These are phyloP conservation scores for Pachypeltis micranthus DNA, from an alignment of 1,140 invertebrate genomes.

Conservation along the genomic window DNA sequence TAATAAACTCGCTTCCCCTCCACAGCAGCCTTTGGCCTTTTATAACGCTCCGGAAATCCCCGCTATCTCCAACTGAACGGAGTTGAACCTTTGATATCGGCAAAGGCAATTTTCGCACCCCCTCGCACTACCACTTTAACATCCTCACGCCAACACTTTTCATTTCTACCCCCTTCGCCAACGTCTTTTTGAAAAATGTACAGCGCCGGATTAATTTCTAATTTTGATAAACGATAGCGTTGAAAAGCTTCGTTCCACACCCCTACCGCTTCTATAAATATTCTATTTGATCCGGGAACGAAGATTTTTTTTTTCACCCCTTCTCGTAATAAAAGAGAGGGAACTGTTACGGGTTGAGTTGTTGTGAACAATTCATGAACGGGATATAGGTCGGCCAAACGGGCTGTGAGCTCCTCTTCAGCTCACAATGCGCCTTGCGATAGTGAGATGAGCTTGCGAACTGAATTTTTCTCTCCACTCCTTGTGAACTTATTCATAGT, in stretches of 20 bases:
- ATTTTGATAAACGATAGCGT: not conserved
- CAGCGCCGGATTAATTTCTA: not conserved
- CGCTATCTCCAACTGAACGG: not conserved
- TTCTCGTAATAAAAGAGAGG: not conserved
- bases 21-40: no score
- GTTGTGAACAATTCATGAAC: not conserved
- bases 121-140: constrained; percentile 2
- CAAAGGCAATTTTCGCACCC: not conserved
- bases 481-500: no score
- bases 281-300: not conserved
- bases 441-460: no score
- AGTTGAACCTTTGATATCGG: not conserved
- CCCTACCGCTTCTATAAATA: not conserved
- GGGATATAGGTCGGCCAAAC: not conserved
- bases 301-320: not conserved
- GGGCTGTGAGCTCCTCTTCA: not conserved
- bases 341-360: not conserved
- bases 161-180: constrained; percentile 13
- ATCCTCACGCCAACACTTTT: constrained; percentile 21
- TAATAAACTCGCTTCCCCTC: no score
- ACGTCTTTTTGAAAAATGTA: not conserved
- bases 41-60: not conserved
- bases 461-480: no score
- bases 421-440: no score
- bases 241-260: no score